Evolutionary conservation across 2,888 invertebrate genomes (phyloP), one percentile per base, ranked within the genome.

Genomic region (Mimachlamys varia): DNA sequence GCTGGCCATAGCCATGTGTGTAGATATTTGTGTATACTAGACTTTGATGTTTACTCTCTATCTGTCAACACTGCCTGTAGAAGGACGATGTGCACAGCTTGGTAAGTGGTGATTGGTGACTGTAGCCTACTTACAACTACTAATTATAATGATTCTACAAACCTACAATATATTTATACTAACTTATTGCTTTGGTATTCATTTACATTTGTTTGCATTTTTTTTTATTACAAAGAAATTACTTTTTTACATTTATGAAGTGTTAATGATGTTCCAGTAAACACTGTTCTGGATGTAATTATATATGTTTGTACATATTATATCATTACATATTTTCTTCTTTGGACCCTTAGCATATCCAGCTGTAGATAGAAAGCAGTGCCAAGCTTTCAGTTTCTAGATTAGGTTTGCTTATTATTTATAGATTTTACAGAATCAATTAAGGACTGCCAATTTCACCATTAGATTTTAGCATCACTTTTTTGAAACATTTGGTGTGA

Each of bases 51-150:
- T 44, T 44, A 87, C 38, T 89, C 87, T 76, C 76, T 91, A 89
- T 91, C 88, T 91, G 55, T 89, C 89, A 91, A 55, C 76, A 27
- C 76, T 90, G 90, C 90, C 62, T 49, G 89, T 89, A 91, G 91
- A 91, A 53, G 91, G 91, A 91, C 89, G 91, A 91, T 91, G 55
- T 90, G 44, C 89, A 87, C 90, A 87, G 37, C 62, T 53, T 91
- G 91, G 91, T 91, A 90, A 91, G 91, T 91, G 50, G 53, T 33
- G 76, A 76, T 76, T 76, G 76, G 76, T 76, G 76, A 76, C 76
- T 76, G 76, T 76, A 76, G 76, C 76, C 76, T 76, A 76, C 33
- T 58, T 58, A 58, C 27, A 76, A 76, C 33, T 76, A 76, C 76
- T 76, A 76, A 76, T 76, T 15, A 76, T 58, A 76, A 27, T 76